A percentile compares a stretch with the other conserved stretches of the same genome.
These are phyloP conservation scores for Gavialis gangeticus DNA, from an alignment of 2,113 vertebrate species.

Conservation along the genomic window DNA sequence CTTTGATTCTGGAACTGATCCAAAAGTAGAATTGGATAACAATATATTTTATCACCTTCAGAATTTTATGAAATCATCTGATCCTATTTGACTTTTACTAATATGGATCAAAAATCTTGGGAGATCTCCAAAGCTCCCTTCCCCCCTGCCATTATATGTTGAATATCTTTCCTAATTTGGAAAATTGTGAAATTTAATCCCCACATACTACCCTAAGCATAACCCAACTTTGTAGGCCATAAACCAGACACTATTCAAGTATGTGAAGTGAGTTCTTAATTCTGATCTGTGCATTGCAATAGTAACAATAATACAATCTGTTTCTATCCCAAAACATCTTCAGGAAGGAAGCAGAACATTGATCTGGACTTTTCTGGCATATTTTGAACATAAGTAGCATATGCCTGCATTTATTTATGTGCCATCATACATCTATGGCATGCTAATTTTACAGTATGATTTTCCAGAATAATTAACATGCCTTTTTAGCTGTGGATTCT, in stretches of 20 bases:
- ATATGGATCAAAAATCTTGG: neutral
- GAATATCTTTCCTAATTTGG: neutral
- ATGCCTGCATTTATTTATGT: constrained; percentile 38
- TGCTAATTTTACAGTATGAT: constrained; percentile 57
- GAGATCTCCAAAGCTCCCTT: neutral
- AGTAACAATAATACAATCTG: neutral
- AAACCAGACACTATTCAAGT: neutral
- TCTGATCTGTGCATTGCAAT: neutral
- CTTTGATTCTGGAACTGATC: neutral
- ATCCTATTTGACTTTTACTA: neutral
- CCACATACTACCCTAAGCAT: neutral
- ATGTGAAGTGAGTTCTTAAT: neutral
- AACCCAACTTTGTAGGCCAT: neutral
- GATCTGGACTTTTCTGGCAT: constrained; percentile 43
- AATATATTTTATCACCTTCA: neutral
- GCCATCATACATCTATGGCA: constrained; percentile 18
- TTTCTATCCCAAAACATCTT: neutral
- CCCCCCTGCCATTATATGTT: no score
- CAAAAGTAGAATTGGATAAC: neutral
- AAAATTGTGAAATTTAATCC: neutral
- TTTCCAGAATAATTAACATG: constrained; percentile 52
- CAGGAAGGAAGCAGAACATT: neutral
- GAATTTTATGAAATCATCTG: neutral
- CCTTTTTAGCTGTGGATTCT: constrained; percentile 47
- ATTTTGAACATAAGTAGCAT: neutral